Base-by-base conservation (phyloP, 1,140 invertebrate genomes). In the Euschistus heros region DNA sequence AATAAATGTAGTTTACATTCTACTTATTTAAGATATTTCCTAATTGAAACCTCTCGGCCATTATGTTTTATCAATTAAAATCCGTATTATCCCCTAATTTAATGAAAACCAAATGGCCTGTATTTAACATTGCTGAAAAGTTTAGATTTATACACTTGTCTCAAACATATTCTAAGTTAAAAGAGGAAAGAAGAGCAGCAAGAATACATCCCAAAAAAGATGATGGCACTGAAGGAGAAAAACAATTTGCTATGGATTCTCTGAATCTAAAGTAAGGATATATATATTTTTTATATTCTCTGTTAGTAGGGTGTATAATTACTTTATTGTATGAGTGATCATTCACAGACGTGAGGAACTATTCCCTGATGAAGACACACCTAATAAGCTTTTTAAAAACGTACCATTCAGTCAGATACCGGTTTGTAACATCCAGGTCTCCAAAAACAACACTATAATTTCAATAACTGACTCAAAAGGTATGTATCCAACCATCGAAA, bases 401-500 rank as follows among this genome's bases (percentile, higher is more conserved):
- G 74, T 86, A 0, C 81, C 82, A 15, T 97, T 85, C 75, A 84
- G 86, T 73, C 81, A 91, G 18, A 72, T 95, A 37, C 91, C 90
- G 1, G 84, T 96, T 66, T 80, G 86, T 67, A 86, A 94, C 73
- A 86, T 96, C 33, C 83, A 86, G 72, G 83, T 87, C 14, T 83
- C 85, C 15, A 80, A 80, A 65, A 97, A 97, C 76, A 97, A 97
- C 75, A 95, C 93, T 17, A 85, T 94, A 57, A 80, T 96, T 64
- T 78, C 79, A 33, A 67, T 93, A 13, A 86, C 86, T 2, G 82
- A 92, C 77, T 67, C 75, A 63, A 80, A 82, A 54, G 67, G 67
- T 68, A 67, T 65, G 6, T 65, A 0, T 50, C n/a, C 4, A 50
- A 3, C 17, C 20, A 2, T 63, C 10, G n/a, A n/a, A n/a, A 46